These are phyloP conservation scores for Scolopax bukidnonensis DNA, from an alignment of 2,797 vertebrate species.

Conservation along the genomic window DNA sequence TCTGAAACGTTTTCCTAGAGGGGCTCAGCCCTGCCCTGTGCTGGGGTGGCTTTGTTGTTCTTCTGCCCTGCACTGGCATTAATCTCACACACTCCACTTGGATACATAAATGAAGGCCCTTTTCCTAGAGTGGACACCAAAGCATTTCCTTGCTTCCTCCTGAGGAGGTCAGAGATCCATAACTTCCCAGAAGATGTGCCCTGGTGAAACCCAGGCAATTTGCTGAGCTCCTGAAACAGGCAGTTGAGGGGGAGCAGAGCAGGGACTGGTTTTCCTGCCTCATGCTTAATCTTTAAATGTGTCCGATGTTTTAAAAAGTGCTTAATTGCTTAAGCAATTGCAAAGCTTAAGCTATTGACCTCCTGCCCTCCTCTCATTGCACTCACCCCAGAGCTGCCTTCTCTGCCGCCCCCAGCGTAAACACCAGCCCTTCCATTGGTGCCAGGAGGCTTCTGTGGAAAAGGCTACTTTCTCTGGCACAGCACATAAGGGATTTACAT, in stretches of 20 bases:
- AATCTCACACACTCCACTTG: background rate
- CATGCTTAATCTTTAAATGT: background rate
- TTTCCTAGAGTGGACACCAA: background rate
- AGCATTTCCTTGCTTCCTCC: background rate
- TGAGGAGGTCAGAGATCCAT: background rate
- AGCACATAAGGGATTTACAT: background rate
- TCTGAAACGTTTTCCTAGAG: background rate
- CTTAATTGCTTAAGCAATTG: too few relatives aligned
- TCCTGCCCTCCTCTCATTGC: background rate
- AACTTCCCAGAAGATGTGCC: background rate
- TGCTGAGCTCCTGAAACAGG: background rate
- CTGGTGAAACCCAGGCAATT: background rate
- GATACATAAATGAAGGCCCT: background rate
- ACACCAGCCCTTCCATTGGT: background rate
- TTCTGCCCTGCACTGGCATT: background rate
- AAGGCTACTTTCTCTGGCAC: background rate
- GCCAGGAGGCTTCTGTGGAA: background rate
- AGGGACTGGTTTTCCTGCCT: background rate
- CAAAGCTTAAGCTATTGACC: too few relatives aligned
- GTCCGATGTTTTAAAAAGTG: background rate
- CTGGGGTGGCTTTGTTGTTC: background rate
- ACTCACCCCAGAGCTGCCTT: background rate
- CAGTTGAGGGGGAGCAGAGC: background rate
- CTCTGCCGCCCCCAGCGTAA: fast-evolving
- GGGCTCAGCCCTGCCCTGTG: background rate